phyloP scores from a whole-genome alignment of 1,140 invertebrate species.

The Saccostrea glomerata region DNA sequence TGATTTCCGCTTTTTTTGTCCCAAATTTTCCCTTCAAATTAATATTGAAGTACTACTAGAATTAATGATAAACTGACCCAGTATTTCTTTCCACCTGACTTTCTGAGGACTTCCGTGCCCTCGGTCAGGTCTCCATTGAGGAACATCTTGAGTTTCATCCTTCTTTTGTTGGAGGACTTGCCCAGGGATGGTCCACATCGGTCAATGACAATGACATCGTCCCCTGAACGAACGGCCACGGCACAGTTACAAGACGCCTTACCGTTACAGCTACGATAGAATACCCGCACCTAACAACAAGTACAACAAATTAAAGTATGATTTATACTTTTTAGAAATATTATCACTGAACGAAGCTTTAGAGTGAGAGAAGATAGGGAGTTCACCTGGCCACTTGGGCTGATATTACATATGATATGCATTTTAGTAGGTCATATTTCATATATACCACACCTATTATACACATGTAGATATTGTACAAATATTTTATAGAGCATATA shows the following conservation, averaged over 20 bases:
- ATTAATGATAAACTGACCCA: slow-evolving; percentile 37
- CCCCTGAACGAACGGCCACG: slow-evolving; percentile 66
- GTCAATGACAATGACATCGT: slow-evolving; percentile 74
- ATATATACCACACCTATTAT: too few relatives aligned
- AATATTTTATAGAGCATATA: too few relatives aligned
- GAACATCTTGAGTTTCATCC: slow-evolving; percentile 56
- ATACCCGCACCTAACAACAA: slow-evolving; percentile 29
- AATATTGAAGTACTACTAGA: too few relatives aligned
- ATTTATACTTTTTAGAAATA: too few relatives aligned
- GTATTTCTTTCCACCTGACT: slow-evolving; percentile 58
- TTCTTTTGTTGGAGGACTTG: slow-evolving; percentile 49
- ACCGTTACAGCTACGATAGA: slow-evolving; percentile 61
- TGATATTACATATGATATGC: too few relatives aligned
- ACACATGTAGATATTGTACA: too few relatives aligned
- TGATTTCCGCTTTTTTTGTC: too few relatives aligned
- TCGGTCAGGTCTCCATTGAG: slow-evolving; percentile 66
- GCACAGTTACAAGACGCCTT: slow-evolving; percentile 73
- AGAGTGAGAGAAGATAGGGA: too few relatives aligned
- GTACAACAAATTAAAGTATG: neutral
- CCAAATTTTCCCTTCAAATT: too few relatives aligned
- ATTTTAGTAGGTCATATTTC: too few relatives aligned
- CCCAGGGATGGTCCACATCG: slow-evolving; percentile 56
- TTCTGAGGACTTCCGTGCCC: slow-evolving; percentile 61
- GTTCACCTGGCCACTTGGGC: too few relatives aligned
- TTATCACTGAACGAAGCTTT: too few relatives aligned